Percentiles rank a stretch among this genome's conserved stretches.
These are phyloP conservation scores for Mustelus asterias DNA, from an alignment of 2,113 vertebrate genomes.

Conservation along the genomic window DNA sequence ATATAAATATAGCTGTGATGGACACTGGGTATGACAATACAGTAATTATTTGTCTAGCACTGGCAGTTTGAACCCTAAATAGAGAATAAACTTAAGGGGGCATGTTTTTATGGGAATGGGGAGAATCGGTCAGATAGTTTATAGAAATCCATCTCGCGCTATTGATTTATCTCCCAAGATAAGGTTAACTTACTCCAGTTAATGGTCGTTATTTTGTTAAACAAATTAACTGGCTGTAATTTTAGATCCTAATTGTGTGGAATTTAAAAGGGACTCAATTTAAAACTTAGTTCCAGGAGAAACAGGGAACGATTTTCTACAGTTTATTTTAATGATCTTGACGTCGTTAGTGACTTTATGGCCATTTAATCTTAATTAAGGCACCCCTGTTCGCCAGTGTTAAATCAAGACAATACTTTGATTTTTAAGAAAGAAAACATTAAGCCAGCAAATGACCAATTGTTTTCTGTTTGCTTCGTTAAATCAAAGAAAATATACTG, in stretches of 20 bases:
- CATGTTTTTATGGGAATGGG: background rate
- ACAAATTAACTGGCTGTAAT: background rate
- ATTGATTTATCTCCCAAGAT: background rate
- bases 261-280: background rate
- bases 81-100: background rate
- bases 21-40: background rate
- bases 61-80: background rate
- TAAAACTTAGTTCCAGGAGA: background rate
- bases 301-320: background rate
- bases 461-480: background rate
- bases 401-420: background rate
- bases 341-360: background rate
- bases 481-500: background rate
- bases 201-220: background rate
- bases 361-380: background rate
- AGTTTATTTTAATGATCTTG: background rate
- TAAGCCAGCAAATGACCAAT: background rate
- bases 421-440: background rate
- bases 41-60: background rate
- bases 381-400: background rate
- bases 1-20: background rate
- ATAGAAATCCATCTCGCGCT: background rate
- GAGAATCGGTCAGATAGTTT: background rate
- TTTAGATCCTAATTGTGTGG: background rate
- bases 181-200: background rate